phyloP scores from a whole-genome alignment of 2,888 invertebrate species.

The Neoscelio sp. region DNA sequence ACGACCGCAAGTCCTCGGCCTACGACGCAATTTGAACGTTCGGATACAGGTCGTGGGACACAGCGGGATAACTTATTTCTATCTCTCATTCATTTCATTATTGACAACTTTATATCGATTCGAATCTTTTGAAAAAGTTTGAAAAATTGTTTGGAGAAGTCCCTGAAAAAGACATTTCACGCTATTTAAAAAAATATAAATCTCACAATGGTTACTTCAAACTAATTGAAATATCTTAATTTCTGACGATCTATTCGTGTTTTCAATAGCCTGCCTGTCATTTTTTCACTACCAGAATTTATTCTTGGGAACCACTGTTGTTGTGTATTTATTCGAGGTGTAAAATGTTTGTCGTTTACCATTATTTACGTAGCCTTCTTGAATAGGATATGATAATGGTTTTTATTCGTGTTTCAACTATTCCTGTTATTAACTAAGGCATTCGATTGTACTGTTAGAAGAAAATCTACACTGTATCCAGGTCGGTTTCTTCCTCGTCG shows the following conservation, averaged over 20 bases:
- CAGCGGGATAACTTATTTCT: conserved; percentile 63
- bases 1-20: conserved; percentile 54
- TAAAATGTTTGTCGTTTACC: conserved; percentile 57
- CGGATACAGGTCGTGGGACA: conserved; percentile 47
- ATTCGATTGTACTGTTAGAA: conserved; percentile 34
- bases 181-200: conserved; percentile 61
- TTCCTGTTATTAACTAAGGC: conserved; percentile 56
- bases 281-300: conserved; percentile 55
- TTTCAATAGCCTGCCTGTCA: conserved; percentile 43
- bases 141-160: conserved; percentile 56
- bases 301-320: conserved; percentile 45
- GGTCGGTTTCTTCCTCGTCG: conserved; percentile 16
- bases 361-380: conserved; percentile 43
- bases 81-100: conserved; percentile 56
- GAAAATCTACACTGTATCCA: conserved; percentile 25
- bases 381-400: conserved; percentile 52
- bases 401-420: conserved; percentile 43
- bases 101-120: conserved; percentile 63
- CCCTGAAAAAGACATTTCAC: conserved; percentile 63
- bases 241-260: conserved; percentile 39
- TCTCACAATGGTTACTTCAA: conserved; percentile 57
- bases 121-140: conserved; percentile 40
- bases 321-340: conserved; percentile 50
- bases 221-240: conserved; percentile 65
- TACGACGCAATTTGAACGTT: conserved; percentile 56